Conservation (phyloP, 2,888 invertebrate genomes). For the Amblyteles armatorius region DNA sequence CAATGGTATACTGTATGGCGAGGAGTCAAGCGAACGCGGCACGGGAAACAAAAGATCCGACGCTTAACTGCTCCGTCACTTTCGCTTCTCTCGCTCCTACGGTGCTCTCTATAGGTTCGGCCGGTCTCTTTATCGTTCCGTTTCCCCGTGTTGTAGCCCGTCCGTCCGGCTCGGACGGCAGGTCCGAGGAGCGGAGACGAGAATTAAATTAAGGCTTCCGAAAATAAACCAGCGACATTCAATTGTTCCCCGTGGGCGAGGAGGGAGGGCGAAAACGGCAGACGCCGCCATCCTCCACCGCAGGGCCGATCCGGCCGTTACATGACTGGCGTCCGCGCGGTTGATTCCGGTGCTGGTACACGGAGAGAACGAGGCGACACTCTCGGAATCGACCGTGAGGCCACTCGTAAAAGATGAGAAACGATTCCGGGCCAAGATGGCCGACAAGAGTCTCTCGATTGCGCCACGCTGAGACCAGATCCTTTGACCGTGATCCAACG, state of each 20-base stretch:
- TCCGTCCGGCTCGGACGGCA: conserved; percentile 41
- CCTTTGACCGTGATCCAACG: not conserved
- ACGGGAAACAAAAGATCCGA: conserved; percentile 73
- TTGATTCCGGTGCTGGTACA: not conserved
- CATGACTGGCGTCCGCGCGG: not conserved
- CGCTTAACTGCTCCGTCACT: conserved; percentile 68
- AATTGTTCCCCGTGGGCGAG: conserved; percentile 75
- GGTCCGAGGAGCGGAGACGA: conserved; percentile 65
- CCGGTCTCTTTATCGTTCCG: conserved; percentile 65
- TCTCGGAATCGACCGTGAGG: conserved; percentile 58
- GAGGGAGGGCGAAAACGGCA: conserved; percentile 47
- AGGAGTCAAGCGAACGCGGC: conserved; percentile 70
- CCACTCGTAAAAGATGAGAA: conserved; percentile 80
- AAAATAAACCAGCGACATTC: conserved; percentile 82
- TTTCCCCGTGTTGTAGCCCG: conserved; percentile 56
- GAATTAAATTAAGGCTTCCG: conserved; percentile 82
- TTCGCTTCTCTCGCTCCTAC: conserved; percentile 58
- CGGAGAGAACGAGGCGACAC: conserved; percentile 42
- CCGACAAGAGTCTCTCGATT: conserved; percentile 67
- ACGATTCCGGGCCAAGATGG: conserved; percentile 78
- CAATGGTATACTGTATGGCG: conserved; percentile 27
- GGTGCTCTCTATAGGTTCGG: conserved; percentile 47
- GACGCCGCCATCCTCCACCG: conserved; percentile 33
- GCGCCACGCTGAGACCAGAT: conserved; percentile 28
- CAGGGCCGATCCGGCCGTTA: not conserved